phyloP scores from a whole-genome alignment of 2,888 invertebrate genomes.

The Trichopoda pennipes region DNA sequence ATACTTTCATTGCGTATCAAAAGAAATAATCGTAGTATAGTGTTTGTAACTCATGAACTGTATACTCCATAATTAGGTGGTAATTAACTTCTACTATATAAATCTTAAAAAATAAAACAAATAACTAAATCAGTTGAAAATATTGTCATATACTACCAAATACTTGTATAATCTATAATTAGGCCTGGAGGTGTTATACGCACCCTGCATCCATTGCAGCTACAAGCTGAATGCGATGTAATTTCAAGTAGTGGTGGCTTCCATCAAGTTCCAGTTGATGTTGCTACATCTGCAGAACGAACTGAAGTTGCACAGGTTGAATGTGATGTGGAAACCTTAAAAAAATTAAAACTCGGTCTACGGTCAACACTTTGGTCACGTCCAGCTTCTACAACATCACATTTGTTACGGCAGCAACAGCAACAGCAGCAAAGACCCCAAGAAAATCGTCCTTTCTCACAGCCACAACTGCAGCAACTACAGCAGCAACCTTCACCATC shows the following conservation, averaged over 20 bases:
- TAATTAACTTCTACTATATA: slow-evolving; percentile 29
- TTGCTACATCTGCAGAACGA: slow-evolving; percentile 75
- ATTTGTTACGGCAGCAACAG: slow-evolving; percentile 76
- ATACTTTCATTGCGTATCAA: slow-evolving; percentile 59
- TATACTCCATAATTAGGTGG: slow-evolving; percentile 11
- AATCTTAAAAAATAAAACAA: slow-evolving; percentile 4
- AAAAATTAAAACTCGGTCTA: slow-evolving; percentile 87
- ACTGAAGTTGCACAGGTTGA: slow-evolving; percentile 86
- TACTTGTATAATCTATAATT: slow-evolving; percentile 65
- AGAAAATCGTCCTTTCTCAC: slow-evolving; percentile 82
- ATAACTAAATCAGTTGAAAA: slow-evolving; percentile 7
- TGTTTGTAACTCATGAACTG: neutral
- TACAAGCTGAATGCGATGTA: slow-evolving; percentile 80
- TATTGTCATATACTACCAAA: slow-evolving; percentile 45
- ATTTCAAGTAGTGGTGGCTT: slow-evolving; percentile 74
- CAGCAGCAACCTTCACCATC: slow-evolving; percentile 71
- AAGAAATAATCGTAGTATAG: slow-evolving; percentile 21
- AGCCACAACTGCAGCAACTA: slow-evolving; percentile 77
- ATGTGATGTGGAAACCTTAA: slow-evolving; percentile 88
- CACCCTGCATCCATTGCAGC: slow-evolving; percentile 85
- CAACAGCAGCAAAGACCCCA: slow-evolving; percentile 80
- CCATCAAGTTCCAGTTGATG: slow-evolving; percentile 72
- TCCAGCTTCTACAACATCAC: slow-evolving; percentile 81
- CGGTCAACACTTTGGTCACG: slow-evolving; percentile 87
- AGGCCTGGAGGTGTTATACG: slow-evolving; percentile 82